Evolutionary conservation across 2,113 vertebrate genomes (phyloP).

Genomic region (Meriones unguiculatus): DNA sequence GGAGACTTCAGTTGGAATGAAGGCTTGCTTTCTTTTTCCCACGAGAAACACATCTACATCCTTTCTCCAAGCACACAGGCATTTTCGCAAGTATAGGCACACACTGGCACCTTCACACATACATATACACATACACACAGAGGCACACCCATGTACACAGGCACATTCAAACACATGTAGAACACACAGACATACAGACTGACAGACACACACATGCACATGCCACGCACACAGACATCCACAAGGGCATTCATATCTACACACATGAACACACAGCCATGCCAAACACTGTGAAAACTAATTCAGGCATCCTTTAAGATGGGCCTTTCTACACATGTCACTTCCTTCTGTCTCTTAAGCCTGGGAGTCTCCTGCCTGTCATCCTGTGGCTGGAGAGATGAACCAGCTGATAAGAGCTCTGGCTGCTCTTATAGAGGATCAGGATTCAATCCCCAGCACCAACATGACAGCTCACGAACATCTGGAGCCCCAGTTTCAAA

Average conservation of each 20-base stretch:
- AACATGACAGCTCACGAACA: not conserved
- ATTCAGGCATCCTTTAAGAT: fast-evolving
- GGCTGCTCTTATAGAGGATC: not conserved
- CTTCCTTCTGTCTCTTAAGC: fast-evolving
- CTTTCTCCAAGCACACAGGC: not conserved
- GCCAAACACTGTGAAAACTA: fast-evolving
- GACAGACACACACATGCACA: not conserved
- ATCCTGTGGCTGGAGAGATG: not conserved
- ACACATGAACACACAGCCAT: no score
- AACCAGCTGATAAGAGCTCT: not conserved
- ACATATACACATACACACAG: not conserved
- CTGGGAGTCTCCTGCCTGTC: not conserved
- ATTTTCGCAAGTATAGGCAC: fast-evolving
- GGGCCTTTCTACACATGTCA: not conserved
- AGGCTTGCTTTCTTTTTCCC: not conserved
- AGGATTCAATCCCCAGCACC: not conserved
- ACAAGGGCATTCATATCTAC: not conserved
- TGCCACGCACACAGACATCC: no score
- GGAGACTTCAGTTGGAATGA: not conserved
- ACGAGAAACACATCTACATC: not conserved
- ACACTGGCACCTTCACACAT: fast-evolving
- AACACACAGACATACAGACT: not conserved
- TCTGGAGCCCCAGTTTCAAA: not conserved
- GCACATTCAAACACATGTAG: not conserved
- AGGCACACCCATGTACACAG: no score